Conservation (phyloP, 2,888 invertebrate genomes). For the Idaea aversata region DNA sequence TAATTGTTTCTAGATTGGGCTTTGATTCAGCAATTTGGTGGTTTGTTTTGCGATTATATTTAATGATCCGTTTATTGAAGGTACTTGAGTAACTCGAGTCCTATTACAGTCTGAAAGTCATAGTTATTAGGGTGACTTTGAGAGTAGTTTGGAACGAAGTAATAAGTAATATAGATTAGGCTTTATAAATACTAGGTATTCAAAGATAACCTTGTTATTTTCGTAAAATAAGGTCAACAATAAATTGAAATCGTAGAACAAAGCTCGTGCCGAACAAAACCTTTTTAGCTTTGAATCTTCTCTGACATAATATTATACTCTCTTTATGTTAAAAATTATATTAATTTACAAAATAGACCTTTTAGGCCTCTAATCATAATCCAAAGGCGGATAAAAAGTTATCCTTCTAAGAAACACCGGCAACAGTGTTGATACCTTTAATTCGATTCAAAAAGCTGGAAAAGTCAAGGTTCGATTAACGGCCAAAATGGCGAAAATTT, state of each 20-base stretch:
- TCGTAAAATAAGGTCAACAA: too few species aligned
- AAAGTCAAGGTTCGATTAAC: conserved; percentile 75
- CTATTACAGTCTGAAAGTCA: too few species aligned
- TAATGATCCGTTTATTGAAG: too few species aligned
- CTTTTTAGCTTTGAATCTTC: neutral
- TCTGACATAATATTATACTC: neutral
- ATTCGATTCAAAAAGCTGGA: conserved; percentile 62
- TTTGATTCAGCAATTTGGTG: conserved; percentile 24
- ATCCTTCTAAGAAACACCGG: conserved; percentile 16
- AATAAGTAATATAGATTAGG: too few species aligned
- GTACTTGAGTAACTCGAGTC: too few species aligned
- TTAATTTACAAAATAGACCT: neutral
- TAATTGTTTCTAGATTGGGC: conserved; percentile 28
- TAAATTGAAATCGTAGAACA: neutral
- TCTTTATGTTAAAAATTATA: neutral
- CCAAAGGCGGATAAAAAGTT: conserved; percentile 1
- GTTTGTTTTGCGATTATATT: conserved; percentile 6
- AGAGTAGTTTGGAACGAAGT: too few species aligned
- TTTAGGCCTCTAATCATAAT: neutral
- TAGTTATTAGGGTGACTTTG: too few species aligned
- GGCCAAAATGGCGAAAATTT: conserved; percentile 76
- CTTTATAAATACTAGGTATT: too few species aligned
- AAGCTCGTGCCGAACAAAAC: neutral
- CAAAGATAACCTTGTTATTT: too few species aligned
- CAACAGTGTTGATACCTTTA: conserved; percentile 48